Evolutionary conservation across 2,888 invertebrate genomes (phyloP).

Genomic region (Oligia latruncula): DNA sequence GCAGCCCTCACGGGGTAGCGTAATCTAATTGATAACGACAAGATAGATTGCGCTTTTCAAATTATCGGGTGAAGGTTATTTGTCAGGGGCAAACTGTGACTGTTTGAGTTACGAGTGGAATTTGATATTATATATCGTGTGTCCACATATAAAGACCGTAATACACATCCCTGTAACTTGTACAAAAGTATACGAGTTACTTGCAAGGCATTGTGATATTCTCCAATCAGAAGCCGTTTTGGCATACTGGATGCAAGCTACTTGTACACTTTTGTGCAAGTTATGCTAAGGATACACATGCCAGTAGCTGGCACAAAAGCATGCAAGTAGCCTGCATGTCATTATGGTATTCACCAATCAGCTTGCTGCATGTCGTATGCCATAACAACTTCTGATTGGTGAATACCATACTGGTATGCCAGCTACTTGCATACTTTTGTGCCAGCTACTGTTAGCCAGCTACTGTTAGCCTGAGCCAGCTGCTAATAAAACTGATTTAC

Average conservation of each 20-base stretch:
- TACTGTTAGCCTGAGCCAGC: too few species aligned
- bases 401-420: too few species aligned
- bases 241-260: not conserved
- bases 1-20: slow-evolving; percentile 17
- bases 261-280: not conserved
- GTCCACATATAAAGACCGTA: not conserved
- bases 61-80: slow-evolving; percentile 32
- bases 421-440: too few species aligned
- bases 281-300: too few species aligned
- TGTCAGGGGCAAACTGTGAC: not conserved
- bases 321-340: too few species aligned
- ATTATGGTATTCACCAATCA: too few species aligned
- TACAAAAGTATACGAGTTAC: not conserved
- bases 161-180: too few species aligned
- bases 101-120: not conserved
- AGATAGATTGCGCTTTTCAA: slow-evolving; percentile 47
- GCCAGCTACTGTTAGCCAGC: too few species aligned
- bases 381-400: too few species aligned
- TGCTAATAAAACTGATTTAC: too few species aligned
- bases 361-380: too few species aligned
- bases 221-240: not conserved
- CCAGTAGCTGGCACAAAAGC: too few species aligned
- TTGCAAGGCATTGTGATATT: not conserved
- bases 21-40: slow-evolving; percentile 53
- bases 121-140: not conserved